Conservation (phyloP, 2,797 vertebrate genomes). For the Esox lucius region DNA sequence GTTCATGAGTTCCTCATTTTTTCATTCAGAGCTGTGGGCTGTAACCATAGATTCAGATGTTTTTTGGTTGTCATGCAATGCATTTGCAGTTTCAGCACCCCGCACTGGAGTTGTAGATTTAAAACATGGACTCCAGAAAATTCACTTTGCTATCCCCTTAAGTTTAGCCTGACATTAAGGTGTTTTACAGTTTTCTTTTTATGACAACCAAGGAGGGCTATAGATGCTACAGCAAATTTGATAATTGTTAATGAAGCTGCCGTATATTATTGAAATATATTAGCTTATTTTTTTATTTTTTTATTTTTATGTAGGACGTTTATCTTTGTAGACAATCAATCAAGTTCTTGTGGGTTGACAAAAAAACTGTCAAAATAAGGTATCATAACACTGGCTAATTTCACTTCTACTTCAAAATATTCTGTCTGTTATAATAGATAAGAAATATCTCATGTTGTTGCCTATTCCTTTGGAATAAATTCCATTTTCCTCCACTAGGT, state of each 20-base stretch:
- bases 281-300: too few species aligned
- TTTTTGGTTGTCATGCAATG: conserved; percentile 36
- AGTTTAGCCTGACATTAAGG: too few species aligned
- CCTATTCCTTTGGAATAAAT: background rate
- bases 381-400: background rate
- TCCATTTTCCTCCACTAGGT: conserved; percentile 69
- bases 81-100: conserved; percentile 30
- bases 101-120: conserved; percentile 32
- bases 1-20: conserved; percentile 52
- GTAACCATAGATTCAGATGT: conserved; percentile 38
- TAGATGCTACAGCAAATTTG: too few species aligned
- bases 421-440: background rate
- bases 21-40: background rate
- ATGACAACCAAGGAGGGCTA: too few species aligned
- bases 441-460: background rate
- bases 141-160: too few species aligned
- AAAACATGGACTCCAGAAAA: conserved; percentile 26
- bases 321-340: too few species aligned
- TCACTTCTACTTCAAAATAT: background rate
- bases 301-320: too few species aligned
- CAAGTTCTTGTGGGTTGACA: too few species aligned
- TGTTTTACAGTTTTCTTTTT: too few species aligned
- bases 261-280: too few species aligned
- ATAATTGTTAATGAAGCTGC: too few species aligned
- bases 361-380: background rate